phyloP scores from a whole-genome alignment of 2,797 vertebrate genomes.

The Parauchenoglanis punctatus region DNA sequence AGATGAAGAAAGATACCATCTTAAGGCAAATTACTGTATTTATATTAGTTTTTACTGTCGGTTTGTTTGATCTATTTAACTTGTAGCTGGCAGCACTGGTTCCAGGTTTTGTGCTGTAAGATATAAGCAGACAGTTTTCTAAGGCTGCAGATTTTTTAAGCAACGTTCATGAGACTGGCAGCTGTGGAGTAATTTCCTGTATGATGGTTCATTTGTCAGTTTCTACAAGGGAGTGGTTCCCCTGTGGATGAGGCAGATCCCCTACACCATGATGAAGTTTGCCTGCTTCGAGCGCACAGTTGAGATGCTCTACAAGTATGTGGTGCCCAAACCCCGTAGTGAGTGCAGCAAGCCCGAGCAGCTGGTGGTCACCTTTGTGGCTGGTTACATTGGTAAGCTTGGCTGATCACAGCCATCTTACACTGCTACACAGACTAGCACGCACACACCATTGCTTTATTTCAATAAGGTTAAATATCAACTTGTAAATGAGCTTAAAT shows the following conservation, averaged over 20 bases:
- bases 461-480: neutral
- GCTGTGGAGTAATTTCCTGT: neutral
- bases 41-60: neutral
- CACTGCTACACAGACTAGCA: no score
- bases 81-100: neutral
- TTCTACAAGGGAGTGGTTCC: slow-evolving; percentile 98
- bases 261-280: slow-evolving; percentile 99
- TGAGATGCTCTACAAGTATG: slow-evolving; percentile 90
- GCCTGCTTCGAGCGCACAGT: slow-evolving; percentile 98
- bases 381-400: slow-evolving; percentile 95
- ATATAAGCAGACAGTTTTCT: neutral
- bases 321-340: slow-evolving; percentile 92
- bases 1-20: neutral
- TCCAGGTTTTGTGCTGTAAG: neutral
- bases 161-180: neutral
- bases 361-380: slow-evolving; percentile 93
- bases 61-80: neutral
- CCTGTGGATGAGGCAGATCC: slow-evolving; percentile 99
- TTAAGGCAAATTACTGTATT: neutral
- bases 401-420: neutral
- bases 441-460: neutral
- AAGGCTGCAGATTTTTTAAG: neutral
- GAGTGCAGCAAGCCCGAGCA: slow-evolving; percentile 92
- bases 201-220: slow-evolving; percentile 63
- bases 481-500: neutral